Base-by-base conservation (phyloP, 1,140 invertebrate genomes). In the Pseudomyrmex cubaensis region DNA sequence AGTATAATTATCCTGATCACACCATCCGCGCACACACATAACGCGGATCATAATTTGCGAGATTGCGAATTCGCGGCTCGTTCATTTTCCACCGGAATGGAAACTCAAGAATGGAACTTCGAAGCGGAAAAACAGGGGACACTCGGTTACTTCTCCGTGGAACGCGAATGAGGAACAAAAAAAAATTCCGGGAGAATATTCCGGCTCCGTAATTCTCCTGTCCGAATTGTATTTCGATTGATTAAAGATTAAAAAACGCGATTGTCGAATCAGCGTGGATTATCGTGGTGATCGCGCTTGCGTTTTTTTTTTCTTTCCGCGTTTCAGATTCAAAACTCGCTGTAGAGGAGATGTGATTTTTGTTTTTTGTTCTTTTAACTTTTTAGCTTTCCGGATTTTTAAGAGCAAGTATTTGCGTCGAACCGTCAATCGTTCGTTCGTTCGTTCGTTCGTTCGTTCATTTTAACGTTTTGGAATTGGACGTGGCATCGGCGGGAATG, bases 401-500 rank as follows among this genome's bases (percentile, higher is more conserved):
- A 70, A 54, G 46, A 70, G 76, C 76, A 48, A 57, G 54, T 66
- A 70, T 78, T 48, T 64, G 76, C 63, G 64, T 77, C 54, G 64
- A 70, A 78, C 63, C 52, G 76, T 80, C 76, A 80, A 80, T 70
- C 66, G 66, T 70, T 72, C 44, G 67, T 80, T 80, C 66, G 59
- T 80, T 80, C 25, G 35, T 35, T 35, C 25, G 35, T 35, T 70
- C 66, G 64, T 59, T 72, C 44, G 66, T 80, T 80, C 76, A 70
- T 80, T 80, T 80, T 80, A 80, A 80, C 66, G 66, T 80, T 80
- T 59, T 54, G 66, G 20, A 70, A 80, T 72, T 70, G 66, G 76
- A 80, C 76, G 56, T 48, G 76, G 52, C 76, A 54, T 57, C 46
- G 63, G 75, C 64, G 57, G 76, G 76, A 80, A 80, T 70, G 76